Percentiles rank a stretch among this genome's conserved stretches.
Conservation (phyloP, 2,888 invertebrate species). For the Corythucha ciliata region DNA sequence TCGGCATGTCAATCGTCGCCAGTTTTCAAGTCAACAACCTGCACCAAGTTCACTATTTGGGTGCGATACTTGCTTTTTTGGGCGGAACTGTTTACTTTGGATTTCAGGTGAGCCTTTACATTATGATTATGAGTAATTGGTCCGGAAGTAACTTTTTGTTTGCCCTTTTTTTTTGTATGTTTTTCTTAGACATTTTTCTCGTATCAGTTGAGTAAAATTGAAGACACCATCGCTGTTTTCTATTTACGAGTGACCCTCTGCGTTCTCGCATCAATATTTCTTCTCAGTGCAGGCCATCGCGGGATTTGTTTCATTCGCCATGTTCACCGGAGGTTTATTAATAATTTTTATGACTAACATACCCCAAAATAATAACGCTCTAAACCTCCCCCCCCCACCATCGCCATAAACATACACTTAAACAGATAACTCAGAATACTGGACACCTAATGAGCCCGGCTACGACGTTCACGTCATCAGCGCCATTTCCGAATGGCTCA, state of each 20-base stretch:
- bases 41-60: slow-evolving; percentile 48
- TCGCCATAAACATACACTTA: no score
- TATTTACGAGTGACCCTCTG: slow-evolving; percentile 23
- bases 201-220: slow-evolving; percentile 28
- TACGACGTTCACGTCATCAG: slow-evolving; percentile 28
- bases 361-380: no score
- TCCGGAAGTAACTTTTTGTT: not conserved
- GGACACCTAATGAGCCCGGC: slow-evolving; percentile 24
- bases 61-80: slow-evolving; percentile 50
- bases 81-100: slow-evolving; percentile 45
- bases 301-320: not conserved
- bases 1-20: slow-evolving; percentile 51
- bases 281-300: not conserved
- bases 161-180: not conserved
- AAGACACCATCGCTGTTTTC: slow-evolving; percentile 23
- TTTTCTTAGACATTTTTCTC: slow-evolving; percentile 28
- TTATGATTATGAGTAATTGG: no score
- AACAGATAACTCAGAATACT: slow-evolving; percentile 21
- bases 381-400: no score
- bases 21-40: slow-evolving; percentile 49
- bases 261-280: slow-evolving; percentile 4
- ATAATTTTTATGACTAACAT: no score
- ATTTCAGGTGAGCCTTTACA: slow-evolving; percentile 41
- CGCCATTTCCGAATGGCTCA: slow-evolving; percentile 28
- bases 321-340: slow-evolving; percentile 11